Evolutionary conservation across 2,888 invertebrate species (phyloP).

Genomic region (Theodoxus fluviatilis): DNA sequence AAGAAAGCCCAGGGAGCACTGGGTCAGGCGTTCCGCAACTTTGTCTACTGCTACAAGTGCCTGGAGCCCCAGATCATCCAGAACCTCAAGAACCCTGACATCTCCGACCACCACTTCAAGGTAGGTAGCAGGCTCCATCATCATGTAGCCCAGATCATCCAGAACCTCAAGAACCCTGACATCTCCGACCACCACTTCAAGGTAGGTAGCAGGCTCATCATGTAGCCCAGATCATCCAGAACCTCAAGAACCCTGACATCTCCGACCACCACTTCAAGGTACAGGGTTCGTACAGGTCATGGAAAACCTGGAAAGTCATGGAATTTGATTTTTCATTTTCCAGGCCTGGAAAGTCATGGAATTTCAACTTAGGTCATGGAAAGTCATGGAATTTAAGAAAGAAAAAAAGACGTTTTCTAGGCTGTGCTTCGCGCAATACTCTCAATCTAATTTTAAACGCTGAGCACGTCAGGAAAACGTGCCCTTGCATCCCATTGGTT

Average conservation of each 20-base stretch:
- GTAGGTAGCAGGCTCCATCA: conserved; percentile 60
- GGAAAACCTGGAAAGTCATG: no score
- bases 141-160: conserved; percentile 62
- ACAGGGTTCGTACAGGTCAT: no score
- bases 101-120: conserved; percentile 76
- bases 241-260: conserved; percentile 68
- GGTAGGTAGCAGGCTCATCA: conserved; percentile 53
- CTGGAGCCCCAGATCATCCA: conserved; percentile 74
- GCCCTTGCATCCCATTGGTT: no score
- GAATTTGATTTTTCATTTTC: no score
- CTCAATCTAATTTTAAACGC: no score
- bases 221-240: conserved; percentile 66
- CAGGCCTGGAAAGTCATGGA: no score
- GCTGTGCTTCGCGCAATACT: no score
- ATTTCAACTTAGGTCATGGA: no score
- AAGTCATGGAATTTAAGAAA: no score
- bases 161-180: conserved; percentile 68
- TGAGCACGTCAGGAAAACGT: no score
- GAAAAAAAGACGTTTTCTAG: no score
- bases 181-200: conserved; percentile 76
- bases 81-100: conserved; percentile 68
- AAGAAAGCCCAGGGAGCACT: conserved; percentile 75
- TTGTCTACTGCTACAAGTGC: conserved; percentile 76
- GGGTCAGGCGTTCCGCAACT: conserved; percentile 72
- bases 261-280: conserved; percentile 76